Conservation (phyloP, 64 coral and sea anemone species). For the Pocillopora damicornis region DNA sequence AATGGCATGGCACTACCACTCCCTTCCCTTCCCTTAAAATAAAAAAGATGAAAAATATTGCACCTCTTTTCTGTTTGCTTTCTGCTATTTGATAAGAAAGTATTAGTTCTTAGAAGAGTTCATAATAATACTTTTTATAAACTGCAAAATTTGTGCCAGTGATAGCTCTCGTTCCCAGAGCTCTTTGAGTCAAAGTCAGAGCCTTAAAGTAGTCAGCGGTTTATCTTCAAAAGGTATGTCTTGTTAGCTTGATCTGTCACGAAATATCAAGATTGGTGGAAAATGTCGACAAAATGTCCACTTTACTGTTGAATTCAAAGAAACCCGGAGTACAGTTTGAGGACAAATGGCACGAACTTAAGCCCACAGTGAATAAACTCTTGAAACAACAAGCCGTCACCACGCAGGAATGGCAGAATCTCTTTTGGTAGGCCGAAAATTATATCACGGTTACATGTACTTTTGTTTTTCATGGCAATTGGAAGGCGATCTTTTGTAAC, state of each 20-base stretch:
- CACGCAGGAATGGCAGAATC: conserved; percentile 82
- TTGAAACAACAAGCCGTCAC: conserved; percentile 79
- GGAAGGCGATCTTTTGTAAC: no score
- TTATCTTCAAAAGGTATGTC: neutral
- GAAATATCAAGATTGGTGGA: neutral
- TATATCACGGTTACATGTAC: no score
- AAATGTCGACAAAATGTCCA: conserved; percentile 64
- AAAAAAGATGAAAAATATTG: no score
- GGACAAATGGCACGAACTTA: conserved; percentile 88
- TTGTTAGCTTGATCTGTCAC: conserved; percentile 3
- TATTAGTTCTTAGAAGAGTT: no score
- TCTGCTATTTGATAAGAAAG: no score
- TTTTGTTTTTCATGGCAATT: no score
- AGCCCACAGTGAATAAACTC: conserved; percentile 89
- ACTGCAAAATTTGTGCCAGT: no score
- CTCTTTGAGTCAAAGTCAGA: neutral
- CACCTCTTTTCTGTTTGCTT: no score
- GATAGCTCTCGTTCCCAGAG: neutral
- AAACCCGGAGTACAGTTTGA: conserved; percentile 89
- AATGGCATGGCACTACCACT: no score
- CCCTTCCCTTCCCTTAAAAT: no score
- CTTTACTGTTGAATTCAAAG: conserved; percentile 65
- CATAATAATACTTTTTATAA: no score
- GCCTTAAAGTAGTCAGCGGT: neutral
- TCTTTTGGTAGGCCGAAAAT: conserved; percentile 70